Evolutionary conservation across 2,797 vertebrate genomes (phyloP), one percentile per base, ranked within the genome.

Genomic region (Coracias cyanogaster): DNA sequence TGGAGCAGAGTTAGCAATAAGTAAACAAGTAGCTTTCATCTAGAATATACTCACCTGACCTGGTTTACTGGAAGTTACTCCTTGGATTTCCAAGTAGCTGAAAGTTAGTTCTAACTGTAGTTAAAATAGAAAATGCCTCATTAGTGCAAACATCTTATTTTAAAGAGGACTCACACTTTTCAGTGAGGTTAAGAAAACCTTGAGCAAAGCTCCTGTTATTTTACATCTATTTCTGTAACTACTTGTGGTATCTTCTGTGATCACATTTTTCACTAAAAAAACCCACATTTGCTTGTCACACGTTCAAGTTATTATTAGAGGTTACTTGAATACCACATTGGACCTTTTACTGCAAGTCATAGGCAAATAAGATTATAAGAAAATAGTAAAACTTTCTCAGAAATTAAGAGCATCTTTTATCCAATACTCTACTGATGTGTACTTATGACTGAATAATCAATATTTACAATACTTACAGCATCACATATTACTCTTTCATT

Each of bases 61-160:
- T 0, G 99, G 98, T 96, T 99, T 99, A 98, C 96, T 99, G 97
- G 99, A 99, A 62, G 97, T 96, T 86, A 99, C 98, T 46, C 99
- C 99, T 82, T 99, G 99, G 96, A 99, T 99, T 98, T 99, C 99
- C 98, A 99, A 97, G 95, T 99, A 99, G 98, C 99, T 99, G 98
- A 99, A 99, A 90, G 98, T 99, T 95, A 99, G 98, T 95, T 99
- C 99, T 86, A 99, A 98, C 99, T 99, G 94, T 76, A 95, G 76
- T 86, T 79, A 82, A 94, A 89, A 88, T 89, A 90, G 8, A 96
- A 96, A 85, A 66, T 3, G 14, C 12, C 66, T 70, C 54, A 21
- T 97, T 33, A 97, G 18, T 45, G 33, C 19, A 95, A 94, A 74
- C 4, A 39, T 26, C 25, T 39, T 81, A 41, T 72, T 92, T 82